phyloP scores from a whole-genome alignment of 1,140 invertebrate species.

The Metaphire vulgaris region DNA sequence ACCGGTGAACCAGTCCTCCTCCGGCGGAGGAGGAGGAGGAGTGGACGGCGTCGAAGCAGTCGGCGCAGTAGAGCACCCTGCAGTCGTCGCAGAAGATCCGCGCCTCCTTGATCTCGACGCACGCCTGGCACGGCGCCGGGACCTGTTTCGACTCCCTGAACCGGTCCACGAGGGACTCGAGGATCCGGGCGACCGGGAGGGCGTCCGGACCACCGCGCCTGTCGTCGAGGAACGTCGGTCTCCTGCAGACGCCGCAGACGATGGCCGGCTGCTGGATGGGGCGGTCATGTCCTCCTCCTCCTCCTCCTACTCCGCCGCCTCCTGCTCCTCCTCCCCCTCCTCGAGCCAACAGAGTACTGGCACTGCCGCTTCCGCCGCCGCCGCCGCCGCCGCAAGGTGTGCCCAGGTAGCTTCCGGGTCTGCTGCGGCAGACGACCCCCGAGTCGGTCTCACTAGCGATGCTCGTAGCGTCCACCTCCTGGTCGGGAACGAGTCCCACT shows the following conservation, averaged over 20 bases:
- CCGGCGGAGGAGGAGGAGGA: too few relatives aligned
- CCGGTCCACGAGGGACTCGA: slow-evolving; percentile 88
- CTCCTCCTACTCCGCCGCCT: too few relatives aligned
- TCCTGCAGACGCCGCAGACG: slow-evolving; percentile 77
- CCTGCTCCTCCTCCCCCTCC: too few relatives aligned
- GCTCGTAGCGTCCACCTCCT: slow-evolving; percentile 88
- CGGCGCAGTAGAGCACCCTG: slow-evolving; percentile 87
- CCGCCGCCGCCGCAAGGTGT: slow-evolving; percentile 66
- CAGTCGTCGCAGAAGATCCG: slow-evolving; percentile 90
- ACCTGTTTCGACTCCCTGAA: slow-evolving; percentile 57
- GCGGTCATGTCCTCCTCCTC: too few relatives aligned
- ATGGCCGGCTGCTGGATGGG: too few relatives aligned
- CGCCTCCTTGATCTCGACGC: slow-evolving; percentile 67
- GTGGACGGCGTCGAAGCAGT: slow-evolving; percentile 84
- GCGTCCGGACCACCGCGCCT: slow-evolving; percentile 77
- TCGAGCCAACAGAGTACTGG: slow-evolving; percentile 34
- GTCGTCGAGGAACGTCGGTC: slow-evolving; percentile 85
- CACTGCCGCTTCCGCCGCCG: slow-evolving; percentile 55
- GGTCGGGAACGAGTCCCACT: slow-evolving; percentile 46
- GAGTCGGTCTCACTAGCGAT: slow-evolving; percentile 94
- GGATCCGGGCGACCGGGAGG: slow-evolving; percentile 79
- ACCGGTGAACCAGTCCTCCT: slow-evolving; percentile 67
- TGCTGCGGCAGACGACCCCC: slow-evolving; percentile 76
- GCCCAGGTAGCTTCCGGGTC: slow-evolving; percentile 84
- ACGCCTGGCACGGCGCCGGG: slow-evolving; percentile 80